A percentile compares a stretch with the other conserved stretches of the same genome.
Conservation (phyloP, 2,797 vertebrate species). For the Varecia variegata region DNA sequence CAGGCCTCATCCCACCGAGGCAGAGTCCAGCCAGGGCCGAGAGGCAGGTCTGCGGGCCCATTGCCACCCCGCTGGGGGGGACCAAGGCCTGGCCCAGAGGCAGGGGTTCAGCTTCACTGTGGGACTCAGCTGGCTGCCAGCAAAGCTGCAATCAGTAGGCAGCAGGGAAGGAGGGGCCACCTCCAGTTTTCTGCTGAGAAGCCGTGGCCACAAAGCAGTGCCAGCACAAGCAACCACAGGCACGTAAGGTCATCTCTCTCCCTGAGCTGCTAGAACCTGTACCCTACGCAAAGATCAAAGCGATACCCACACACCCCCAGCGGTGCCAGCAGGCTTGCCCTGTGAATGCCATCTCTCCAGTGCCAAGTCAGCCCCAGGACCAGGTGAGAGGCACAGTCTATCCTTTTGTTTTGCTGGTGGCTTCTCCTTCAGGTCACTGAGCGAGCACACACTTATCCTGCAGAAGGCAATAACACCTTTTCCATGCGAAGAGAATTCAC, state of each 20-base stretch:
- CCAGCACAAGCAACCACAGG: not conserved
- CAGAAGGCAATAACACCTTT: not conserved
- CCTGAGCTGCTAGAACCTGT: not conserved
- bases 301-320: not conserved
- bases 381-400: not conserved
- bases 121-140: not conserved
- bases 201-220: not conserved
- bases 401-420: not conserved
- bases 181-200: not conserved
- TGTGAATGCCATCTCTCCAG: not conserved
- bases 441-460: not conserved
- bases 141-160: not conserved
- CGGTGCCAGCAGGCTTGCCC: not conserved
- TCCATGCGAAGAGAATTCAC: slow-evolving; percentile 15
- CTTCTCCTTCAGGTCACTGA: slow-evolving; percentile 29
- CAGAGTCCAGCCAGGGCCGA: not conserved
- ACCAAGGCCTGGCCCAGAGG: not conserved
- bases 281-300: not conserved
- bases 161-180: rapidly evolving
- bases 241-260: not conserved
- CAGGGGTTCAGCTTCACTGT: rapidly evolving
- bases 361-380: not conserved
- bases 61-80: rapidly evolving
- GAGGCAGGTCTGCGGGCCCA: not conserved
- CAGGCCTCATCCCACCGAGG: not conserved